phyloP scores from a whole-genome alignment of 2,888 invertebrate genomes.

The Protonemura montana region DNA sequence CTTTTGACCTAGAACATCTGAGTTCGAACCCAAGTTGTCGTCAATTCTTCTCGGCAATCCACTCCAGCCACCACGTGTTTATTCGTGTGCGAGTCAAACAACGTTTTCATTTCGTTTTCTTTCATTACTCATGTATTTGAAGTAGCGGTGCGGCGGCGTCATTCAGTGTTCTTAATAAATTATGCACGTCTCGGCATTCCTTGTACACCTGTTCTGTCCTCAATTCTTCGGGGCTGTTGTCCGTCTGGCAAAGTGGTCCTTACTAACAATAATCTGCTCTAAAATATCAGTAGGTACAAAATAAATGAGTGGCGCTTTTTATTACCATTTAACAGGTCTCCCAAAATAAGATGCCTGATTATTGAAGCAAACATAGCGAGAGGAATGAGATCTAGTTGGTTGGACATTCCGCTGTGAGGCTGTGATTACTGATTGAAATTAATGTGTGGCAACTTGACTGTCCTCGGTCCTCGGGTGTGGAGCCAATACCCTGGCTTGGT shows the following conservation, averaged over 20 bases:
- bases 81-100: neutral
- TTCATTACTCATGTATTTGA: neutral
- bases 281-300: neutral
- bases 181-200: neutral
- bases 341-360: too few species aligned
- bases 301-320: neutral
- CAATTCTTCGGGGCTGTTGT: neutral
- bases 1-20: neutral
- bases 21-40: neutral
- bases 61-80: neutral
- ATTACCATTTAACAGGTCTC: too few species aligned
- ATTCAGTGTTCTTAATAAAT: neutral
- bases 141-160: neutral
- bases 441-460: neutral
- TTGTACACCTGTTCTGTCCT: neutral
- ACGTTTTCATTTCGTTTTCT: neutral
- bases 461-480: neutral
- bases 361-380: neutral
- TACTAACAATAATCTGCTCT: neutral
- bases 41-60: neutral
- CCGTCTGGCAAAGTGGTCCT: neutral
- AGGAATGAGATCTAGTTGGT: neutral
- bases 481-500: too few species aligned
- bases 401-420: slow-evolving; percentile 5
- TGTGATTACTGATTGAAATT: neutral